A percentile compares a stretch with the other conserved stretches of the same genome.
phyloP scores from a whole-genome alignment of 1,140 invertebrate species.

The Tetramorium simillimum region DNA sequence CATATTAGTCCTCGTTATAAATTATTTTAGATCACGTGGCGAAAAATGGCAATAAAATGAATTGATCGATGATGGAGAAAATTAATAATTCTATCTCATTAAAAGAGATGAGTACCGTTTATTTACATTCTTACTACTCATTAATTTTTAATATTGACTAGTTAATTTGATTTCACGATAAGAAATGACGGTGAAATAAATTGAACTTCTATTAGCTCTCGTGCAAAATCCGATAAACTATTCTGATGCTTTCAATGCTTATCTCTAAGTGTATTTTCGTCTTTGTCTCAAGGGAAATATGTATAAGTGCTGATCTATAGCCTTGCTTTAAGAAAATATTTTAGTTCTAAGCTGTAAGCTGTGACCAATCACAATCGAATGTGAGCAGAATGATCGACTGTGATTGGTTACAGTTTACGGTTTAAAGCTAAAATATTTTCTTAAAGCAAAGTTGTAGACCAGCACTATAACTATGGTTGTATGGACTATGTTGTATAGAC shows the following conservation, averaged over 20 bases:
- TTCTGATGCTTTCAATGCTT: background rate
- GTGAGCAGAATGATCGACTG: no score
- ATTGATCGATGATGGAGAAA: background rate
- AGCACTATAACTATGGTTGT: background rate
- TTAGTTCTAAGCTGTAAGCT: no score
- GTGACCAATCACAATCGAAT: no score
- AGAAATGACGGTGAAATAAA: background rate
- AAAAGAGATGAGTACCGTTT: background rate
- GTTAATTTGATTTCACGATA: background rate
- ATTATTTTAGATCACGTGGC: background rate
- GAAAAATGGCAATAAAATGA: background rate
- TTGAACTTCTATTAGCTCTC: background rate
- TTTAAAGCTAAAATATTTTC: no score
- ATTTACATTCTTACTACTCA: background rate
- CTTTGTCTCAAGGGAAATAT: conserved; percentile 5
- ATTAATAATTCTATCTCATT: conserved; percentile 6
- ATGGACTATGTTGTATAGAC: no score
- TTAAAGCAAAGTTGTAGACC: no score
- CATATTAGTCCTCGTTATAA: background rate
- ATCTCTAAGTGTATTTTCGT: background rate
- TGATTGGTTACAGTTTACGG: no score
- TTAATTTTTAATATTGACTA: background rate
- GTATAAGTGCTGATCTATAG: no score
- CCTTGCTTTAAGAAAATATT: no score
- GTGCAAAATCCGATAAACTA: background rate